Conservation (phyloP, 2,113 vertebrate genomes). For the Acanthisitta chloris region DNA sequence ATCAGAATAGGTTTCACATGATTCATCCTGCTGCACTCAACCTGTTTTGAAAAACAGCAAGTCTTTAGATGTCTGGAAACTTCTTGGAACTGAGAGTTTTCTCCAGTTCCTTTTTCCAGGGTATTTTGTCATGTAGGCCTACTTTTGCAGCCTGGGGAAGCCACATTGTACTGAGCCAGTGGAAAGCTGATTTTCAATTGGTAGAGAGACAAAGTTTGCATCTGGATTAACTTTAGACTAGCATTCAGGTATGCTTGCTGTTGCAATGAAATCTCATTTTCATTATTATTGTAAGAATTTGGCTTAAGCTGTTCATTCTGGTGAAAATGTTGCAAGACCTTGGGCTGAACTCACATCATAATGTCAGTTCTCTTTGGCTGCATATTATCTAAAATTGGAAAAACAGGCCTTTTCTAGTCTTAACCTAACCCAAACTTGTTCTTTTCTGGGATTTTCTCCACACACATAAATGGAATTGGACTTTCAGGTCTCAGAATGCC, state of each 20-base stretch:
- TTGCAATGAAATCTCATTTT: slow-evolving; percentile 49
- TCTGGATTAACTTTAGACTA: slow-evolving; percentile 61
- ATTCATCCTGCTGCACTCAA: slow-evolving; percentile 1
- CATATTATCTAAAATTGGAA: background rate
- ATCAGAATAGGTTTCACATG: slow-evolving; percentile 22
- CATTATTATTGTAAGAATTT: slow-evolving; percentile 8
- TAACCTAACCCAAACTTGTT: background rate
- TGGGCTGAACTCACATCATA: slow-evolving; percentile 32
- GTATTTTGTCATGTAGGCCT: background rate
- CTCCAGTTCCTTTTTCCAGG: slow-evolving; percentile 2
- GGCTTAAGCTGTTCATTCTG: slow-evolving; percentile 10
- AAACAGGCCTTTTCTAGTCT: slow-evolving; percentile 13
- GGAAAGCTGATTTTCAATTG: slow-evolving; percentile 35
- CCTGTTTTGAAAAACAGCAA: slow-evolving; percentile 26
- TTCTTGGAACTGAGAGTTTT: slow-evolving; percentile 13
- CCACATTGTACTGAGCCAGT: background rate
- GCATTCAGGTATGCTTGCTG: slow-evolving; percentile 34
- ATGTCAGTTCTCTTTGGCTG: slow-evolving; percentile 27
- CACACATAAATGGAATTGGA: background rate
- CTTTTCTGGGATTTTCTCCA: background rate
- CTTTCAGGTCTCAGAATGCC: background rate
- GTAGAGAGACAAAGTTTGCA: background rate
- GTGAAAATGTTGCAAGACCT: slow-evolving; percentile 59
- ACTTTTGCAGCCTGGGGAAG: background rate
- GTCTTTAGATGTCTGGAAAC: slow-evolving; percentile 31